These are phyloP conservation scores for Heliconius ismenius DNA, from an alignment of 2,888 invertebrate genomes.

Conservation along the genomic window DNA sequence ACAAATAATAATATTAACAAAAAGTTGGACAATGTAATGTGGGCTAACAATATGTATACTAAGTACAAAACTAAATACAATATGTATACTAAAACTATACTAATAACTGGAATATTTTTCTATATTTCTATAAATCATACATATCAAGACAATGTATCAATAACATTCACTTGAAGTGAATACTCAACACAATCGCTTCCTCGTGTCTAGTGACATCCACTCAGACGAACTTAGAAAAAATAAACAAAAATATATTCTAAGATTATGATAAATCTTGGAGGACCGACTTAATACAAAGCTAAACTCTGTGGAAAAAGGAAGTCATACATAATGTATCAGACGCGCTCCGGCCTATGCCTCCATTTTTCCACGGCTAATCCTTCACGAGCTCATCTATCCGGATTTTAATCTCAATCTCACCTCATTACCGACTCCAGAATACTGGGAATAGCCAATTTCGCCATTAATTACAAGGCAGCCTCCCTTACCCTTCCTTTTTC, in stretches of 20 bases:
- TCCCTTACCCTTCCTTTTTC: constrained; percentile 76
- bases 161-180: background rate
- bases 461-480: constrained; percentile 75
- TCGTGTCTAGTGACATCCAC: constrained; percentile 7
- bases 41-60: too few species aligned
- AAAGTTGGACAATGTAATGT: too few species aligned
- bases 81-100: too few species aligned
- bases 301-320: constrained; percentile 43
- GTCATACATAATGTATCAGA: constrained; percentile 51
- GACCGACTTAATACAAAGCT: constrained; percentile 40
- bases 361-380: constrained; percentile 64
- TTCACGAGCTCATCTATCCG: constrained; percentile 74
- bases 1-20: too few species aligned
- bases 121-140: too few species aligned
- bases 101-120: too few species aligned
- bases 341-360: constrained; percentile 41
- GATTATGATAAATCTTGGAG: constrained; percentile 37
- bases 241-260: constrained; percentile 29
- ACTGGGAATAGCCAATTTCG: constrained; percentile 80
- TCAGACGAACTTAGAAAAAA: constrained; percentile 21
- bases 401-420: constrained; percentile 81
- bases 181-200: background rate
- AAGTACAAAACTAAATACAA: too few species aligned
- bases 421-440: constrained; percentile 79
- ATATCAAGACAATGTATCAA: background rate